Percentiles rank a stretch among this genome's conserved stretches.
Evolutionary conservation across 1,140 invertebrate species (phyloP).

Genomic region (Drosophila subpulchrella): DNA sequence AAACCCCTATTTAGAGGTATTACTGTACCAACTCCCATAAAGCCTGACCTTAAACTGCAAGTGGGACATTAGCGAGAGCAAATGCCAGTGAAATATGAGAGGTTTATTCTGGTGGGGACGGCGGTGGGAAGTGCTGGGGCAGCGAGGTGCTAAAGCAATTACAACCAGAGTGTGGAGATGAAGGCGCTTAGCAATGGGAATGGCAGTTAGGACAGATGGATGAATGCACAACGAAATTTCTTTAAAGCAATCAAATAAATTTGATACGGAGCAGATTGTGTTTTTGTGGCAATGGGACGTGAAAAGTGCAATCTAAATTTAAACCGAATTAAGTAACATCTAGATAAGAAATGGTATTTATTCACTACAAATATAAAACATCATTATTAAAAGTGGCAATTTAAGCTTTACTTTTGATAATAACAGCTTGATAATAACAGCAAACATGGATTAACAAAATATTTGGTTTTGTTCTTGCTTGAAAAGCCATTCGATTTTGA

Average conservation of each 20-base stretch:
- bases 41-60: conserved; percentile 59
- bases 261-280: background rate
- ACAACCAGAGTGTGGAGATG: conserved; percentile 33
- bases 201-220: conserved; percentile 38
- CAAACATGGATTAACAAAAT: background rate
- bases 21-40: conserved; percentile 31
- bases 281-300: background rate
- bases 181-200: conserved; percentile 27
- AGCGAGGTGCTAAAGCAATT: conserved; percentile 57
- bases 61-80: conserved; percentile 65
- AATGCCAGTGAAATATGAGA: conserved; percentile 72
- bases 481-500: background rate
- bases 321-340: background rate
- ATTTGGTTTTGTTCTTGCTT: background rate
- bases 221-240: conserved; percentile 32
- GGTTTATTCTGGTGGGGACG: conserved; percentile 33
- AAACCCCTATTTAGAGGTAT: background rate
- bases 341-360: background rate
- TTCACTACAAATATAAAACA: background rate
- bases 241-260: conserved; percentile 46
- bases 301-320: background rate
- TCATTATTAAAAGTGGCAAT: no score
- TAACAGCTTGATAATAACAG: background rate
- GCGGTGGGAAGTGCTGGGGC: background rate
- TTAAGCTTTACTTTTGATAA: background rate